These are phyloP conservation scores for Acleris laterana DNA, from an alignment of 2,888 invertebrate species.

Conservation along the genomic window DNA sequence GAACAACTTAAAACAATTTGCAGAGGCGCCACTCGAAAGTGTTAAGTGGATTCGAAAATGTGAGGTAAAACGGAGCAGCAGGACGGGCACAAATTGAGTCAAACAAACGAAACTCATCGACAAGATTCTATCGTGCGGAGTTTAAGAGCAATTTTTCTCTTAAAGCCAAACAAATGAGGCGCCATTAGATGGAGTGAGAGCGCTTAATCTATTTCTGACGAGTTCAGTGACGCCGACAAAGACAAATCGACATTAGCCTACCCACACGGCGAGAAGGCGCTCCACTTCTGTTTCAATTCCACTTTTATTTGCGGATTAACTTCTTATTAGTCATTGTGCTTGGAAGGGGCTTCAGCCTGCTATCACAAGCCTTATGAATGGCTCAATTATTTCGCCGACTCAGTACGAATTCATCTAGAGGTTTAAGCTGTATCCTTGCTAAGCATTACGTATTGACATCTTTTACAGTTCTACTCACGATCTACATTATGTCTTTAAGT, in stretches of 20 bases:
- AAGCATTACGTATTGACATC: conserved; percentile 55
- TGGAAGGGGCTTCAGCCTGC: conserved; percentile 66
- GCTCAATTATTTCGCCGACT: conserved; percentile 79
- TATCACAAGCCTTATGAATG: conserved; percentile 82
- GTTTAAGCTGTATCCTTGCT: conserved; percentile 49
- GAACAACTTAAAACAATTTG: conserved; percentile 66
- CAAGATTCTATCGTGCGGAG: conserved; percentile 77
- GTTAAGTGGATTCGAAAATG: conserved; percentile 72
- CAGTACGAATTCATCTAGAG: conserved; percentile 60
- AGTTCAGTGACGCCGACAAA: conserved; percentile 85
- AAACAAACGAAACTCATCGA: conserved; percentile 78
- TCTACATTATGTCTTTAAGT: conserved; percentile 7
- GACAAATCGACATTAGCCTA: conserved; percentile 84
- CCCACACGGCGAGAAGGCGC: conserved; percentile 82
- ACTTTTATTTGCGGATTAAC: conserved; percentile 85
- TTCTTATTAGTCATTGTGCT: conserved; percentile 83
- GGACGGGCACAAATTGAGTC: conserved; percentile 64
- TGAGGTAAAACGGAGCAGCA: conserved; percentile 49
- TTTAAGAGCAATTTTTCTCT: conserved; percentile 83
- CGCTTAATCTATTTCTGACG: conserved; percentile 85
- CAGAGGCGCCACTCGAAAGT: conserved; percentile 64
- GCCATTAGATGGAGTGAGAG: conserved; percentile 84
- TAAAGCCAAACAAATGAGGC: conserved; percentile 84
- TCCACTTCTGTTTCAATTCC: conserved; percentile 84
- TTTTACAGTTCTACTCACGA: conserved; percentile 42